A percentile compares a stretch with the other conserved stretches of the same genome.
phyloP scores from a whole-genome alignment of 2,888 invertebrate genomes.

The Andrena bucephala region DNA sequence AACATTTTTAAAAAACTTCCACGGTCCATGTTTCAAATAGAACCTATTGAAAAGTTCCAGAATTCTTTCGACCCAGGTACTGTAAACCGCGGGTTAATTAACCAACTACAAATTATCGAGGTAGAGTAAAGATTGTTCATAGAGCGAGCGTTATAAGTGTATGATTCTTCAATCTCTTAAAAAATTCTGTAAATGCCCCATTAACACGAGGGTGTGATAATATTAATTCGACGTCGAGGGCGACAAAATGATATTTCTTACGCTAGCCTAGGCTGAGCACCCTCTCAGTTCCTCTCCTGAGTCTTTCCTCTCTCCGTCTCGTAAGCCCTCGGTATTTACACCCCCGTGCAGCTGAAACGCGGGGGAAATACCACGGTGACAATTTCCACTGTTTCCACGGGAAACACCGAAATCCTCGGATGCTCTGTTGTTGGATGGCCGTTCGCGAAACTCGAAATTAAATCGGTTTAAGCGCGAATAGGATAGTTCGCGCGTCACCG shows the following conservation, averaged over 20 bases:
- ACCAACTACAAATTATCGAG: too few relatives aligned
- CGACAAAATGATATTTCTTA: background rate
- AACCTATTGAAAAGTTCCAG: too few relatives aligned
- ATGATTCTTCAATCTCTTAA: too few relatives aligned
- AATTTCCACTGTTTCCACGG: conserved; percentile 36
- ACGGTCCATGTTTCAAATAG: too few relatives aligned
- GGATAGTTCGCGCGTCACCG: conserved; percentile 12
- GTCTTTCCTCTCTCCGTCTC: background rate
- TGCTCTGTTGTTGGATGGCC: conserved; percentile 21
- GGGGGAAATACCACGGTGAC: conserved; percentile 13
- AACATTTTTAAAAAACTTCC: too few relatives aligned
- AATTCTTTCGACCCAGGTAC: too few relatives aligned
- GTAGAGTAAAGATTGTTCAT: too few relatives aligned
- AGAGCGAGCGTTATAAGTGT: too few relatives aligned
- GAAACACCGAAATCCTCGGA: conserved; percentile 29
- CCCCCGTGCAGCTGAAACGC: conserved; percentile 2
- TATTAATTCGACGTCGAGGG: background rate
- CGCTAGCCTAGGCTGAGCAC: background rate
- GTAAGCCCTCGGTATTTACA: conserved; percentile 1
- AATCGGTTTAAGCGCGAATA: conserved; percentile 39
- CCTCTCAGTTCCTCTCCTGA: background rate
- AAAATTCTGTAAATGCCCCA: too few relatives aligned
- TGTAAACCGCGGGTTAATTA: too few relatives aligned
- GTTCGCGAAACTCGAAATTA: conserved; percentile 37
- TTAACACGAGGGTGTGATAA: background rate